Conservation (phyloP, 2,113 vertebrate genomes). For the Nestor notabilis region DNA sequence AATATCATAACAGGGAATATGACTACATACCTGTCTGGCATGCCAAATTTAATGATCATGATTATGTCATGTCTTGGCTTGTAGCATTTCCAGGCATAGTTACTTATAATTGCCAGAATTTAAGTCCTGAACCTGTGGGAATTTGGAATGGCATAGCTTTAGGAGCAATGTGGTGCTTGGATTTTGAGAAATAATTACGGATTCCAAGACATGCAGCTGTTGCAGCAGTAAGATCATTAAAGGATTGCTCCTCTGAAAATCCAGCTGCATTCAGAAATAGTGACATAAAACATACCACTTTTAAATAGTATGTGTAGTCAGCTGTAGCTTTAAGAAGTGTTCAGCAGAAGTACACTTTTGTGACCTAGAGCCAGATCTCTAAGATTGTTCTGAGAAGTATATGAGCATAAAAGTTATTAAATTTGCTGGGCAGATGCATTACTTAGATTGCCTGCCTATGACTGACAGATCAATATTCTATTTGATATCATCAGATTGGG, state of each 20-base stretch:
- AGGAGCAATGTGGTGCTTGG: not conserved
- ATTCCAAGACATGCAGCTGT: not conserved
- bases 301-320: not conserved
- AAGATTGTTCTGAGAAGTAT: not conserved
- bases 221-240: not conserved
- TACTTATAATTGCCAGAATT: not conserved
- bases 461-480: not conserved
- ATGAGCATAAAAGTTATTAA: not conserved
- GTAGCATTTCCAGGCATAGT: not conserved
- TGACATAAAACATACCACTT: not conserved
- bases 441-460: not conserved
- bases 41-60: not conserved
- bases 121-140: not conserved
- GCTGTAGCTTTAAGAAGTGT: not conserved
- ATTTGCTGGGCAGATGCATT: not conserved
- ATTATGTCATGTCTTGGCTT: not conserved
- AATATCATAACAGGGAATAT: not conserved
- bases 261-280: not conserved
- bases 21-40: not conserved
- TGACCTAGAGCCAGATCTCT: not conserved
- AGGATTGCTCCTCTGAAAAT: not conserved
- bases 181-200: not conserved
- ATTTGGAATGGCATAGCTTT: not conserved
- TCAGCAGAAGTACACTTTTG: not conserved
- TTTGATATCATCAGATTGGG: not conserved